Base-by-base conservation (phyloP, 2,113 vertebrate genomes). In the Platanista minor region DNA sequence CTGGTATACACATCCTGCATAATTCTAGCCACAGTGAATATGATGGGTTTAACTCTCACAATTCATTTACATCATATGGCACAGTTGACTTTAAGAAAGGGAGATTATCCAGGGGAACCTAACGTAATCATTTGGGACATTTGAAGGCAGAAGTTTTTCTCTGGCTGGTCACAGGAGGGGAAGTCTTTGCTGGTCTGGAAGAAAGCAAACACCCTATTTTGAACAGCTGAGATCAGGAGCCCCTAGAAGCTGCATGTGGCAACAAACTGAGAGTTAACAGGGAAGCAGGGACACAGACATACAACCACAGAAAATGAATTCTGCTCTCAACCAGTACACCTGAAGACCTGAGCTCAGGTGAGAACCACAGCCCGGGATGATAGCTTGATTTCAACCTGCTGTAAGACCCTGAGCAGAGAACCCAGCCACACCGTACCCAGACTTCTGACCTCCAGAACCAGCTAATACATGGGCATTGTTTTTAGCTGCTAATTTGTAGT, bases 81-180 rank as follows among this genome's bases (percentile, higher is more conserved):
- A 29, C 4, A 43, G 23, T 8, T 85, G 43, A 80, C 11, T 90
- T 90, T 75, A 71, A 67, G 59, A 94, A 52, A 95, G 39, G 31
- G 21, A 87, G 39, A 17, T 77, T 86, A 54, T 66, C n/a, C 10
- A 15, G 23, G 9, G 46, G 7, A 49, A 14, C 9, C 52, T 77
- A 93, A 71, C 33, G 14, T 74, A 88, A 88, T 82, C 57, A 87
- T 17, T 12, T n/a, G 25, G 13, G 29, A 41, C 20, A 13, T 86
- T 83, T 18, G 43, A 85, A 94, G 69, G 46, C 39, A 67, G 31
- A 85, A 11, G 18, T 29, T 71, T 93, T 46, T 83, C 66, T 92
- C 6, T 43, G 43, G 12, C 31, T 93, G 8, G 11, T 77, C 52
- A 81, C 1, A 66, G 57, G 41, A 43, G 20, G 29, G 59, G 12